These are phyloP conservation scores for Leguminivora glycinivorella DNA, from an alignment of 1,140 invertebrate genomes.

Conservation along the genomic window DNA sequence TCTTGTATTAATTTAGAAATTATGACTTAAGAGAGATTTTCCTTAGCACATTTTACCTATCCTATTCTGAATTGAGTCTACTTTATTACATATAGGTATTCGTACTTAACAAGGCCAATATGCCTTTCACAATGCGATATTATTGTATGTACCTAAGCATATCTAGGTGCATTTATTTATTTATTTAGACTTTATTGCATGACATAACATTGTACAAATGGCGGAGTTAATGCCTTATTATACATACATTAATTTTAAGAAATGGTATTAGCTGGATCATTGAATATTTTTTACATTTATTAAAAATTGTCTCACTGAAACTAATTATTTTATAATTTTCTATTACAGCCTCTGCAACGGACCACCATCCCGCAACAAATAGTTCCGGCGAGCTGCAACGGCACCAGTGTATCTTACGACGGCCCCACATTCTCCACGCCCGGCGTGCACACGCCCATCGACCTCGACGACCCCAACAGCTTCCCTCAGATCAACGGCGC, in stretches of 20 bases:
- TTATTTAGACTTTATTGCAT: too few species aligned
- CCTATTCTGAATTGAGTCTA: not conserved
- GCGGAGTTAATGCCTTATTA: too few species aligned
- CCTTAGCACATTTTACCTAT: not conserved
- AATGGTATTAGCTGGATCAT: too few species aligned
- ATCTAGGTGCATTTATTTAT: too few species aligned
- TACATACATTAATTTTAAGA: too few species aligned
- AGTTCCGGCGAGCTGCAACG: not conserved
- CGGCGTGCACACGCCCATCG: not conserved
- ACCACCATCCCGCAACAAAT: slow-evolving; percentile 14
- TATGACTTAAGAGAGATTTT: not conserved
- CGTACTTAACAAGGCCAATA: too few species aligned
- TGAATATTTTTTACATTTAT: not conserved
- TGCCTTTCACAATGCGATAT: too few species aligned
- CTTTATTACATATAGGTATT: too few species aligned
- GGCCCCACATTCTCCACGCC: not conserved
- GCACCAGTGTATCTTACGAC: slow-evolving; percentile 59
- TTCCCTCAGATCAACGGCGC: not conserved
- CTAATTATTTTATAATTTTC: not conserved
- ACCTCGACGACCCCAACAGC: not conserved
- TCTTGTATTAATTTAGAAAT: not conserved
- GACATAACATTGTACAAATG: too few species aligned
- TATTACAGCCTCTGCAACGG: slow-evolving; percentile 35
- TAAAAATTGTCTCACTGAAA: too few species aligned
- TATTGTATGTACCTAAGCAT: too few species aligned